A percentile compares a stretch with the other conserved stretches of the same genome.
These are phyloP conservation scores for Arctocebus calabarensis DNA, from an alignment of 2,797 vertebrate genomes.

Conservation along the genomic window DNA sequence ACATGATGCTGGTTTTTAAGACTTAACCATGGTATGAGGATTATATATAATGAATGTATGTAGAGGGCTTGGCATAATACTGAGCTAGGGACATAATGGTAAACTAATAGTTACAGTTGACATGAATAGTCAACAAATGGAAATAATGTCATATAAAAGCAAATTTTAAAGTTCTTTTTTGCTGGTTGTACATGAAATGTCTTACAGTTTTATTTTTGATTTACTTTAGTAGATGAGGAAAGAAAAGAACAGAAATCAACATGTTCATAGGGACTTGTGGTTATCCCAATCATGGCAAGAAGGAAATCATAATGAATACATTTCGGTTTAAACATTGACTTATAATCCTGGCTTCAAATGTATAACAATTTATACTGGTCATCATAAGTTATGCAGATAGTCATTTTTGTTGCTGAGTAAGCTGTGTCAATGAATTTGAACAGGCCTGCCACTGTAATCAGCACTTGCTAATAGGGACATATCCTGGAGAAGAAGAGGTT, in stretches of 20 bases:
- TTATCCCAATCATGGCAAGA: not conserved
- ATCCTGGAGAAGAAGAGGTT: not conserved
- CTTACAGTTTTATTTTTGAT: slow-evolving; percentile 4
- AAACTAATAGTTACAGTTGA: not conserved
- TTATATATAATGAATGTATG: not conserved
- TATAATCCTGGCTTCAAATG: not conserved
- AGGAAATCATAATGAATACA: not conserved
- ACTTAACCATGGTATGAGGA: not conserved
- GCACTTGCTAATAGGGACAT: not conserved
- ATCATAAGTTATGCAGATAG: not conserved
- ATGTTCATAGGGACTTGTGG: not conserved
- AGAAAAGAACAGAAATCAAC: not conserved
- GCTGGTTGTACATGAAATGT: not conserved
- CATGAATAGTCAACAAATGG: not conserved
- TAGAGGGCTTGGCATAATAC: not conserved
- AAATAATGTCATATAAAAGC: not conserved
- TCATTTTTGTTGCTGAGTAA: not conserved
- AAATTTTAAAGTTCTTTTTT: slow-evolving; percentile 11
- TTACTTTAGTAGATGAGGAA: not conserved
- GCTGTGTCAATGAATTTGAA: not conserved
- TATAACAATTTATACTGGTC: not conserved
- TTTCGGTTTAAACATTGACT: not conserved
- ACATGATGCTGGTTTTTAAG: not conserved
- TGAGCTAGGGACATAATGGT: not conserved
- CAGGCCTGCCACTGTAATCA: not conserved